Evolutionary conservation across 2,888 invertebrate genomes (phyloP).

Genomic region (Andrena fulva): DNA sequence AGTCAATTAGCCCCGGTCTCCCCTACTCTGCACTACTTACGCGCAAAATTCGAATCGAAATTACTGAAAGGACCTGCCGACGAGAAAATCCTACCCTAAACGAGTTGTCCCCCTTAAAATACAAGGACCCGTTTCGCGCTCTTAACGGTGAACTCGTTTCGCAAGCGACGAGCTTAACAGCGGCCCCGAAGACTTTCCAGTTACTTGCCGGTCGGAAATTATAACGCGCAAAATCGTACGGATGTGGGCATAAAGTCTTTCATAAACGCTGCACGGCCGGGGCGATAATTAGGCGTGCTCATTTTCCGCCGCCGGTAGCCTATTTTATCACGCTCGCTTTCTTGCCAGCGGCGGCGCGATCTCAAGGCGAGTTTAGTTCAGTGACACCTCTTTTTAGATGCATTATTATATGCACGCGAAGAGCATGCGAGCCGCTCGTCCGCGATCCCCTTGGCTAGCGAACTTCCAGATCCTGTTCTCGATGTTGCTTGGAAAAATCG

Average conservation of each 20-base stretch:
- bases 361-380: slow-evolving; percentile 64
- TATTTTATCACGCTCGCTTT: slow-evolving; percentile 64
- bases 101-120: background rate
- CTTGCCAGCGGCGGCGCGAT: slow-evolving; percentile 49
- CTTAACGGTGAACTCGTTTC: slow-evolving; percentile 33
- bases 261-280: slow-evolving; percentile 9
- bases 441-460: slow-evolving; percentile 24
- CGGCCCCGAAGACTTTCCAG: background rate
- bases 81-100: background rate
- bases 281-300: slow-evolving; percentile 33
- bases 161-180: slow-evolving; percentile 26
- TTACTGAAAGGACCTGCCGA: background rate
- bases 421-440: slow-evolving; percentile 23
- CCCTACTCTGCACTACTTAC: no score
- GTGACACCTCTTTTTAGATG: slow-evolving; percentile 61
- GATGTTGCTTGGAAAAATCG: slow-evolving; percentile 51
- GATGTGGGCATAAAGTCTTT: slow-evolving; percentile 18
- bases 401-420: slow-evolving; percentile 62
- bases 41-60: background rate
- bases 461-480: slow-evolving; percentile 54
- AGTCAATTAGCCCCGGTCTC: no score
- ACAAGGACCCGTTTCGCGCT: slow-evolving; percentile 4
- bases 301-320: slow-evolving; percentile 53
- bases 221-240: slow-evolving; percentile 11
- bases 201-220: background rate